These are phyloP conservation scores for Ivindomyrus marchei DNA, from an alignment of 2,113 vertebrate genomes.

Conservation along the genomic window DNA sequence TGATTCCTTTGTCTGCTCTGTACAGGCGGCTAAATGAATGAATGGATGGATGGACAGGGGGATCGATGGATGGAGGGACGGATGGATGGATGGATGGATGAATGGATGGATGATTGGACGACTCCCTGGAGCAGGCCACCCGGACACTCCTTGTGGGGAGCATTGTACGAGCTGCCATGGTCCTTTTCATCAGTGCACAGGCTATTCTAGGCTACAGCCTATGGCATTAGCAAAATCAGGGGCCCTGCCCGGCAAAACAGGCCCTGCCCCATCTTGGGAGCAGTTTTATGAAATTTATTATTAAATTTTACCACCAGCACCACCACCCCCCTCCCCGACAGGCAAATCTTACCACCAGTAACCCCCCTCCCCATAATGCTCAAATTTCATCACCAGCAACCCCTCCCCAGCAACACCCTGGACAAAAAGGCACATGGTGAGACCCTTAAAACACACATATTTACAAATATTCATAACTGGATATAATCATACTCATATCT, in stretches of 20 bases:
- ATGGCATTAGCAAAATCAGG: background rate
- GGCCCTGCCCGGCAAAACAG: no score
- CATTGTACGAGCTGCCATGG: background rate
- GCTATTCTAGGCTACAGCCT: background rate
- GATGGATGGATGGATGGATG: no score
- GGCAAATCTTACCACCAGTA: background rate
- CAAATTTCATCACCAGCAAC: no score
- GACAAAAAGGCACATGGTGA: background rate
- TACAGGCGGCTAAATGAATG: background rate
- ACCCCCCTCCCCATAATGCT: no score
- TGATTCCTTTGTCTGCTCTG: background rate
- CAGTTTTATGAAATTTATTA: background rate
- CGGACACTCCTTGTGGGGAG: background rate
- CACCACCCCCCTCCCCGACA: no score
- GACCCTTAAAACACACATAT: background rate
- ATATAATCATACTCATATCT: background rate
- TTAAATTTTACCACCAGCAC: background rate
- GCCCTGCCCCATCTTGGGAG: background rate
- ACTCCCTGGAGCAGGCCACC: no score
- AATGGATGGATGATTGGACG: background rate
- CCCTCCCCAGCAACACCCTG: no score
- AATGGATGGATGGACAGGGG: background rate
- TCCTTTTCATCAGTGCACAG: background rate
- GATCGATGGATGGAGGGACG: background rate
- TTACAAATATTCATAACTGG: background rate